These are phyloP conservation scores for Diloba caeruleocephala DNA, from an alignment of 2,888 invertebrate species.

Conservation along the genomic window DNA sequence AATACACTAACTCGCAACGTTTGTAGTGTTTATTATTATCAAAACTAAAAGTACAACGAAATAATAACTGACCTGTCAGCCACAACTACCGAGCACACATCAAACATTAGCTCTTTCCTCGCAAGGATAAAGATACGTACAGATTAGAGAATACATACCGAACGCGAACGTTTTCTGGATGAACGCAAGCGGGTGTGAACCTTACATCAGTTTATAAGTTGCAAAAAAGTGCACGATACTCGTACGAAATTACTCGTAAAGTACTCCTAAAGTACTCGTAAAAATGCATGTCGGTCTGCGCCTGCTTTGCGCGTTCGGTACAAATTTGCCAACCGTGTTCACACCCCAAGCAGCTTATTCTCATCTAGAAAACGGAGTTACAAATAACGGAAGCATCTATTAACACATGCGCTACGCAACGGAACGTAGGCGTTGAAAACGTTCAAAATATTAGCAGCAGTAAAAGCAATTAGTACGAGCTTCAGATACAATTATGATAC, in stretches of 20 bases:
- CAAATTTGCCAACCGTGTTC: too few species aligned
- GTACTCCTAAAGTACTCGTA: too few species aligned
- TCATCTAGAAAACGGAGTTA: slow-evolving; percentile 10
- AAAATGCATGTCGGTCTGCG: too few species aligned
- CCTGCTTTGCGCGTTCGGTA: too few species aligned
- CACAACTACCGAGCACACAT: slow-evolving; percentile 25
- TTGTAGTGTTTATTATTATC: too few species aligned
- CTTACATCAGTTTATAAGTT: too few species aligned
- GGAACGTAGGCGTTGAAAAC: slow-evolving; percentile 47
- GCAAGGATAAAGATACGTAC: too few species aligned
- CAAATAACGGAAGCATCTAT: slow-evolving; percentile 58
- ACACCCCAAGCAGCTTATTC: not conserved
- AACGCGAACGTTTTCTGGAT: too few species aligned
- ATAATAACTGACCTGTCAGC: slow-evolving; percentile 5
- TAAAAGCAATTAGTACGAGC: slow-evolving; percentile 21
- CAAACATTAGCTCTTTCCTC: slow-evolving; percentile 13
- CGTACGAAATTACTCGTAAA: too few species aligned
- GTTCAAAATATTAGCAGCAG: slow-evolving; percentile 37
- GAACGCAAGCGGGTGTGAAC: too few species aligned
- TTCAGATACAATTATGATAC: slow-evolving; percentile 27
- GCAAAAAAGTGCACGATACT: too few species aligned
- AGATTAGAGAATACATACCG: too few species aligned
- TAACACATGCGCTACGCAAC: slow-evolving; percentile 50
- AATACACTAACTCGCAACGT: slow-evolving; percentile 12
- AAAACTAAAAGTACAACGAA: slow-evolving; percentile 27